These are phyloP conservation scores for Ormyrus labotus DNA, from an alignment of 2,888 invertebrate species.

Conservation along the genomic window DNA sequence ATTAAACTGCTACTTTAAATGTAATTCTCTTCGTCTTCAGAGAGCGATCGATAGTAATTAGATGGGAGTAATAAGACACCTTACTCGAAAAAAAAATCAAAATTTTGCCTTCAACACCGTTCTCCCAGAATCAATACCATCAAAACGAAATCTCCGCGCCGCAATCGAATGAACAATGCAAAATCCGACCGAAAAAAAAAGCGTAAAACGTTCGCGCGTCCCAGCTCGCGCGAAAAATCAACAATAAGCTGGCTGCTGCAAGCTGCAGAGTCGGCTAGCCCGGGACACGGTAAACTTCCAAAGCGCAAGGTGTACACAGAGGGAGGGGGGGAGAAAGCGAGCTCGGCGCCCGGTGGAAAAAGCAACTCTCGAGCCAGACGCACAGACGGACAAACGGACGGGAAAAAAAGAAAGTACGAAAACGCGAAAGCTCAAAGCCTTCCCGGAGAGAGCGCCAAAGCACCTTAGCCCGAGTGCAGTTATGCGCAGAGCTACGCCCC, in stretches of 20 bases:
- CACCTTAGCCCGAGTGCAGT: constrained; percentile 3
- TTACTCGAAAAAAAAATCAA: too few species aligned
- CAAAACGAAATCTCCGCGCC: too few species aligned
- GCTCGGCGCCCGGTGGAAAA: constrained; percentile 25
- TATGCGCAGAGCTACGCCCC: background rate
- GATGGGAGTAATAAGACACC: too few species aligned
- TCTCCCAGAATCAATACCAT: too few species aligned
- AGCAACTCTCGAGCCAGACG: constrained; percentile 16
- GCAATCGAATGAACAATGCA: too few species aligned
- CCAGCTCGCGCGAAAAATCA: constrained; percentile 27
- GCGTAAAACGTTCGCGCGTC: constrained; percentile 11
- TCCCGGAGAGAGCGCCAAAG: constrained; percentile 6
- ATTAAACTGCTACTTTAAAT: too few species aligned
- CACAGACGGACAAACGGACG: constrained; percentile 32
- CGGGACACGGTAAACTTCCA: constrained; percentile 31
- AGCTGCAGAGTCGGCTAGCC: too few species aligned
- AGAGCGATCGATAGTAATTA: too few species aligned
- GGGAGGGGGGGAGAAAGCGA: constrained; percentile 7
- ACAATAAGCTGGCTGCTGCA: background rate
- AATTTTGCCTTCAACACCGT: too few species aligned
- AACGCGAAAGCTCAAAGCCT: constrained; percentile 24
- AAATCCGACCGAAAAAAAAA: background rate
- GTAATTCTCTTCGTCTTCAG: too few species aligned
- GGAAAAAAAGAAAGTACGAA: constrained; percentile 12
- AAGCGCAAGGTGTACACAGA: constrained; percentile 3